Evolutionary conservation across 1,140 invertebrate genomes (phyloP), one percentile per base, ranked within the genome.

Genomic region (Drosophila malerkotliana): DNA sequence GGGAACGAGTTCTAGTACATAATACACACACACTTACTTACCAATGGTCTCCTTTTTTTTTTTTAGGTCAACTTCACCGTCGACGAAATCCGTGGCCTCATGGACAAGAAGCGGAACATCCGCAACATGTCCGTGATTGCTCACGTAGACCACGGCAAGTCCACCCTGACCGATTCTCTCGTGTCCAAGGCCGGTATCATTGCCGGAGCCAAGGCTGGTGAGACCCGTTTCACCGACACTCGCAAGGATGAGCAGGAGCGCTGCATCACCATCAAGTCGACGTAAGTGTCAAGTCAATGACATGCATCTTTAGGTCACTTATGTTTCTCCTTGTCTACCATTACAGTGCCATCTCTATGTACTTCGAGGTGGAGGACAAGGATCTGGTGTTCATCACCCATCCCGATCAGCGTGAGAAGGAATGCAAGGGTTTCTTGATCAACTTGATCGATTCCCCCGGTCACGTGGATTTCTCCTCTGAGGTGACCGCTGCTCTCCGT

Each of bases 71-170:
- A 99, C 96, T 99, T 99, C 93, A 99, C 99, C 57, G 97, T 99
- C 94, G 98, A 99, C 94, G 98, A 99, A 94, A 99, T 99, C 94
- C 97, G 99, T 94, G 93, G 90, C 92, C 98, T 99, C 96, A 99
- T 99, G 99, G 98, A 99, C 96, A 98, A 98, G 92, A 99, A 99
- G 94, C 94, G 94, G 93, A 99, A 99, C 92, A 99, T 99, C 93
- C 96, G 99, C 92, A 99, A 99, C 94, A 99, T 99, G 99, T 99
- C 99, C 92, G 99, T 99, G 93, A 99, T 99, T 93, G 99, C 99
- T 87, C 99, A 99, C 93, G 99, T 99, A 68, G 99, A 99, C 95
- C 99, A 99, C 93, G 99, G 99, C 92, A 99, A 99, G 93, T 99
- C 99, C 79, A 99, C 99, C 52, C 92, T 99, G 92, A 99, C 99